Base-by-base conservation (phyloP, 2,113 vertebrate species). In the Cephalopholis sonnerati region DNA sequence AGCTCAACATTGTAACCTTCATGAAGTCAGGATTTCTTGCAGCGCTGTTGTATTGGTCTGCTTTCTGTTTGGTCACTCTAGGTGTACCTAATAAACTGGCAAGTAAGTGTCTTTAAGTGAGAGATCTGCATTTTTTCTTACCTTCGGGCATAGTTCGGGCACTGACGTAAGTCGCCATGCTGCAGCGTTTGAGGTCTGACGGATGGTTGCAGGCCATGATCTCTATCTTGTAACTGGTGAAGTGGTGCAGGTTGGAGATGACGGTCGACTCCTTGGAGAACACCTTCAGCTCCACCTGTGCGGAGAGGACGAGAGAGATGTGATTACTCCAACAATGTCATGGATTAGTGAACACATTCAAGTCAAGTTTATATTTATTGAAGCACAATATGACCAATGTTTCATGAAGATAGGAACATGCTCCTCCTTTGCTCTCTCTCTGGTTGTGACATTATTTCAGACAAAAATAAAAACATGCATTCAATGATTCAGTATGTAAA, bases 201-300 rank as follows among this genome's bases (percentile, higher is more conserved):
- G 93, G 95, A 6, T 98, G 95, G 93, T 99, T 99, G 89, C 98
- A 99, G 4, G 98, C 98, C 61, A 97, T 97, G 79, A 99, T 97
- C 94, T 99, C 98, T 0, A 99, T 99, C 87, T 98, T 97, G 46
- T 99, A 99, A 15, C 97, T 98, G 0, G 98, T 99, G 73, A 99
- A 99, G 88, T 99, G 98, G 0, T 96, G 96, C 84, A 99, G 95
- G 87, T 95, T 96, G 0, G 98, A 98, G 91, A 99, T 98, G 74
- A 99, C 96, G 12, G 96, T 89, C 0, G 97, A 97, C 91, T 99
- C 98, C 90, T 96, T 98, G 10, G 90, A 93, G 25, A 93, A 90
- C 12, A 97, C 96, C 7, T 95, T 97, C 73, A 97, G 94, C 9
- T 96, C 97, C 88, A 93, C 92, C 93, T 94, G 73, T 57, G 51